Conservation (phyloP, 2,113 vertebrate genomes). For the Mesitornis unicolor region DNA sequence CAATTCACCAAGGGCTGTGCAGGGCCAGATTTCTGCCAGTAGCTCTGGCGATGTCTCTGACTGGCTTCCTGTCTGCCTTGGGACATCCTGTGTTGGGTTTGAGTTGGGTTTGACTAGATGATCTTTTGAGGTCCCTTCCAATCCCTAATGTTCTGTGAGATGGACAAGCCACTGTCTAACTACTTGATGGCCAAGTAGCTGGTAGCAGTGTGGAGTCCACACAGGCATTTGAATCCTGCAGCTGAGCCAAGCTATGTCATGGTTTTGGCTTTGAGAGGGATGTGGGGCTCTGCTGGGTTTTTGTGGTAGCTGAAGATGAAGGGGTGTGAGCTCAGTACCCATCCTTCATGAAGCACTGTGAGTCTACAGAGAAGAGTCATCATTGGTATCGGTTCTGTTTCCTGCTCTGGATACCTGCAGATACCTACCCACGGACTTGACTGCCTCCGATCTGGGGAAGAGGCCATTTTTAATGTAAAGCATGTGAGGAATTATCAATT, state of each 20-base stretch:
- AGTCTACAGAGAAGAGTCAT: not conserved
- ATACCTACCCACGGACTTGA: not conserved
- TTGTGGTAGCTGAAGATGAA: not conserved
- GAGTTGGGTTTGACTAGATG: too few species aligned
- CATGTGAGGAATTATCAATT: not conserved
- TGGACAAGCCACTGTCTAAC: not conserved
- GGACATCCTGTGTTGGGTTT: not conserved
- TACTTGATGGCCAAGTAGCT: not conserved
- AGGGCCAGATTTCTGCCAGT: fast-evolving
- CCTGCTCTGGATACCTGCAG: not conserved
- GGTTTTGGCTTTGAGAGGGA: not conserved
- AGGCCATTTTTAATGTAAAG: not conserved
- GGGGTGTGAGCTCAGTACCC: fast-evolving
- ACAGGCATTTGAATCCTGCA: fast-evolving
- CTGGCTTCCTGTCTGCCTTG: not conserved
- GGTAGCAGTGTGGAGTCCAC: fast-evolving
- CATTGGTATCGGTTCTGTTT: not conserved
- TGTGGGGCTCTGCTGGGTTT: not conserved
- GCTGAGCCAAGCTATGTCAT: fast-evolving
- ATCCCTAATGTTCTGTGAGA: too few species aligned
- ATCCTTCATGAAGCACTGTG: fast-evolving
- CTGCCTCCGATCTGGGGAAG: not conserved
- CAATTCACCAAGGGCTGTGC: fast-evolving
- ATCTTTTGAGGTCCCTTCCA: too few species aligned
- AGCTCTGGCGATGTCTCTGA: not conserved